Conservation (phyloP, 2,797 vertebrate species). For the Poeciliopsis infans region DNA sequence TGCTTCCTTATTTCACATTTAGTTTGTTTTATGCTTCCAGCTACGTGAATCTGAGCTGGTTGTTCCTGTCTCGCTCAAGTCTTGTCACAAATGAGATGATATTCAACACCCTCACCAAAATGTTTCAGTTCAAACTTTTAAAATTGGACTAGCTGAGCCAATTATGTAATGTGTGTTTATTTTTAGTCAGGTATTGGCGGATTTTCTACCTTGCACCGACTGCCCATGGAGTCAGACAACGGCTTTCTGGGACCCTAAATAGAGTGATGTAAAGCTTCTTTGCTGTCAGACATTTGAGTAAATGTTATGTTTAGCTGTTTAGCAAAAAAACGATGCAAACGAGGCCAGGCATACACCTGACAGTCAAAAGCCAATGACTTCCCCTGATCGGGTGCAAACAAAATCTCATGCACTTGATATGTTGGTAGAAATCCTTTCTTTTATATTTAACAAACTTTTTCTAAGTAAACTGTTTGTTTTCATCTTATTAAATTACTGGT, state of each 20-base stretch:
- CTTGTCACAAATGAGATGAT: constrained; percentile 20
- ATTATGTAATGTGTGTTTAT: constrained; percentile 42
- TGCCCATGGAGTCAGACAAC: not conserved
- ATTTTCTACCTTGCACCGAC: constrained; percentile 35
- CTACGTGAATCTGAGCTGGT: constrained; percentile 42
- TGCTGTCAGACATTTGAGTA: not conserved
- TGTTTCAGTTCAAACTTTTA: constrained; percentile 15
- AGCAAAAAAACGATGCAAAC: not conserved
- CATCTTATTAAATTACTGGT: no score
- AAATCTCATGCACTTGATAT: not conserved
- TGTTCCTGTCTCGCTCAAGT: constrained; percentile 25
- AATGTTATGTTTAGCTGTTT: not conserved
- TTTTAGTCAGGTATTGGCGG: constrained; percentile 41
- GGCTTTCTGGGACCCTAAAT: not conserved
- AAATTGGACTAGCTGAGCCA: constrained; percentile 31
- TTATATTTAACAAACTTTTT: not conserved
- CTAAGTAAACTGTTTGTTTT: not conserved
- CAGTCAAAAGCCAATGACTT: not conserved
- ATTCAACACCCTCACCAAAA: constrained; percentile 9
- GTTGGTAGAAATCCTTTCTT: not conserved
- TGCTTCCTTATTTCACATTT: constrained; percentile 46
- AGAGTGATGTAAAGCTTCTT: not conserved
- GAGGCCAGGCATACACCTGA: no score
- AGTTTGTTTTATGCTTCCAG: constrained; percentile 56
- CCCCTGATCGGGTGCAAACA: not conserved